Base-by-base conservation (phyloP, 2,888 invertebrate genomes). In the Amaurobius ferox region DNA sequence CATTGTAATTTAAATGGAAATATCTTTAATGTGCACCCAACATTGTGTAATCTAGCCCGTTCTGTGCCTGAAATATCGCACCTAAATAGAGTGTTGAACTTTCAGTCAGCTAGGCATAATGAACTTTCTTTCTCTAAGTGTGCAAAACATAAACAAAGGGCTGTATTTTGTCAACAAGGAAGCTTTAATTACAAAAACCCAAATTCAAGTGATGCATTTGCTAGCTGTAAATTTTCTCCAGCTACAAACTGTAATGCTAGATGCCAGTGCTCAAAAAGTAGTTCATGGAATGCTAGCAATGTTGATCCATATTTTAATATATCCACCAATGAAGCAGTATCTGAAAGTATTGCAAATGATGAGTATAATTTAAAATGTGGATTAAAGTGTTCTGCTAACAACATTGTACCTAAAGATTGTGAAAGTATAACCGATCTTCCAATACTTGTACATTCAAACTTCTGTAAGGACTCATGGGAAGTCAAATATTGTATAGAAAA, bases 351-450 rank as follows among this genome's bases (percentile, higher is more conserved):
- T 55, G 28, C 40, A 19, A 74, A 61, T 44, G 68, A 74, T 26
- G 74, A 74, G 39, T 81, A 68, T 67, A 67, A 64, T 73, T 28
- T 68, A 40, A 74, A 68, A 81, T 74, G 74, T 44, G 48, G 32
- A 19, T 40, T 55, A 30, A 73, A 80, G 44, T 32, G n/a, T 28
- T 19, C 40, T 19, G 32, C 30, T 23, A 39, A 35, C 35, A 39
- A 11, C 40, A 9, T 16, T 40, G 2, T 81, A 19, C n/a, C 35
- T 48, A 48, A 64, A 11, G 26, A 40, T 74, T 23, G n/a, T 67
- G 73, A 67, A 61, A 74, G 62, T 61, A 62, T 74, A n/a, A 32
- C 68, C 40, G 67, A 81, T 68, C 67, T 80, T 73, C 73, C 80
- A 73, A 19, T 80, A 23, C 68, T 81, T 40, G 67, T 35, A n/a